phyloP scores from a whole-genome alignment of 2,797 vertebrate species.

The Cebuella pygmaea region DNA sequence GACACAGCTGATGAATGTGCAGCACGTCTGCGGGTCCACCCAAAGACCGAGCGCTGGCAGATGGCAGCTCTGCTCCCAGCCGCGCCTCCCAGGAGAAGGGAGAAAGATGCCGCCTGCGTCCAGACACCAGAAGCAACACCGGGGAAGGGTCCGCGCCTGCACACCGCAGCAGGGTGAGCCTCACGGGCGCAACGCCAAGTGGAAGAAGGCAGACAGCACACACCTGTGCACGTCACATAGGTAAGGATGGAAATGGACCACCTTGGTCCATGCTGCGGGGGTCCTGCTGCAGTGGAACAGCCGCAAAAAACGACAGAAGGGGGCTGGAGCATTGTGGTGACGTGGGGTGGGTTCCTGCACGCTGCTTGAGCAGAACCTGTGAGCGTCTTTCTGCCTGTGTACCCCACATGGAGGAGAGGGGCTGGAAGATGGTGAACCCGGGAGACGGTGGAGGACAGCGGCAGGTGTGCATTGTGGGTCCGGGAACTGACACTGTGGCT shows the following conservation, averaged over 20 bases:
- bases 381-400: background rate
- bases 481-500: background rate
- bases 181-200: too few relatives aligned
- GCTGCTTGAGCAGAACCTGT: background rate
- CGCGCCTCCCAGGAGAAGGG: too few relatives aligned
- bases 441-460: too few relatives aligned
- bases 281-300: background rate
- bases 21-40: too few relatives aligned
- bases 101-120: too few relatives aligned
- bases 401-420: background rate
- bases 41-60: too few relatives aligned
- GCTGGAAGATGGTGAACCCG: background rate
- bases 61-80: too few relatives aligned
- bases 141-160: too few relatives aligned
- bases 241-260: background rate
- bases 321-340: background rate
- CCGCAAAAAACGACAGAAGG: background rate
- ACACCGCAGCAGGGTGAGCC: too few relatives aligned
- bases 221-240: too few relatives aligned
- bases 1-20: too few relatives aligned
- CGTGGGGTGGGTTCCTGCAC: background rate
- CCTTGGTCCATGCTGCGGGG: background rate
- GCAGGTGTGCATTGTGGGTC: background rate
- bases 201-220: background rate
- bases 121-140: too few relatives aligned